Percentiles rank a stretch among this genome's conserved stretches.
These are phyloP conservation scores for Xanthorhoe designata DNA, from an alignment of 2,888 invertebrate genomes.

Conservation along the genomic window DNA sequence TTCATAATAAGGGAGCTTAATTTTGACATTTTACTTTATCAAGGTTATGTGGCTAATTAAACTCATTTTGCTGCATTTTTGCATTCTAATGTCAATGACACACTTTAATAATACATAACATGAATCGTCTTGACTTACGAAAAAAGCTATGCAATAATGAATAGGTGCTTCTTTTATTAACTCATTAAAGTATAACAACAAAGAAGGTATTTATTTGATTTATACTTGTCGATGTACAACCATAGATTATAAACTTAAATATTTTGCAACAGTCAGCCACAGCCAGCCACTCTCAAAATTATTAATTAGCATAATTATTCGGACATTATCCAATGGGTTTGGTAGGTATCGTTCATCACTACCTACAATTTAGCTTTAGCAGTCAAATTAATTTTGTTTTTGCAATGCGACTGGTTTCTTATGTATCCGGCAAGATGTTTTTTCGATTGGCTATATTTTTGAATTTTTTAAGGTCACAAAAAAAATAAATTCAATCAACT, in stretches of 20 bases:
- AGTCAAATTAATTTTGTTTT: too few species aligned
- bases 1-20: too few species aligned
- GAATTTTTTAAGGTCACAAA: too few species aligned
- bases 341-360: background rate
- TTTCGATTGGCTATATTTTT: background rate
- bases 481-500: too few species aligned
- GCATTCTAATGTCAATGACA: background rate
- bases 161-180: background rate
- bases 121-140: background rate
- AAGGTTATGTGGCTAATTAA: background rate
- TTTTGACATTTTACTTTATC: background rate
- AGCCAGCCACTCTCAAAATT: background rate
- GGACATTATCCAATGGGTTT: background rate
- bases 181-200: background rate
- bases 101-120: background rate
- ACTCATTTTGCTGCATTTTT: background rate
- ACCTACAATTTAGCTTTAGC: too few species aligned
- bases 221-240: background rate
- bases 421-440: background rate
- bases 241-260: background rate
- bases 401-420: too few species aligned
- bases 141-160: background rate
- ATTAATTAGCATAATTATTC: background rate
- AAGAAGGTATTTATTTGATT: background rate
- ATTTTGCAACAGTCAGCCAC: background rate